Base-by-base conservation (phyloP, 2,888 invertebrate genomes). In the Oscheius myriophilus region DNA sequence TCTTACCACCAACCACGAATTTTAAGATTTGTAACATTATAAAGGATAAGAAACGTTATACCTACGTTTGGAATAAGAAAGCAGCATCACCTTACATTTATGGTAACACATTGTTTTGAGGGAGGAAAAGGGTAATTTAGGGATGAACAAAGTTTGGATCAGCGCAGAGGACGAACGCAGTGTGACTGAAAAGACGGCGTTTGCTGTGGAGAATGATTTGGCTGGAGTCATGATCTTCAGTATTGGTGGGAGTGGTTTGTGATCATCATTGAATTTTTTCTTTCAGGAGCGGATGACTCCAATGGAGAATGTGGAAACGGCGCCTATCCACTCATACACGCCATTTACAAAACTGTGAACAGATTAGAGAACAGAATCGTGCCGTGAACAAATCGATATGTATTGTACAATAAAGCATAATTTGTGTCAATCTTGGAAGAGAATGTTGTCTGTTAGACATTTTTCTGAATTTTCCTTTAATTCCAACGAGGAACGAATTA, bases 71-170 rank as follows among this genome's bases (percentile, higher is more conserved):
- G 83, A 92, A 93, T 82, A 87, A 89, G 11, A 90, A 91, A 46
- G 91, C 92, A 7, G 90, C 90, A 83, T 93, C 93, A 51, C 93
- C 94, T 0, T 95, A 92, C 87, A 89, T 92, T 9, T 91, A 90
- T 80, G 75, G 77, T 77, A 61, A 45, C 39, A 11, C 14, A 26
- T 14, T n/a, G 18, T 46, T 9, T 23, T 39, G 12, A 18, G 41
- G 21, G 57, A 43, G 7, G 7, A n/a, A n/a, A 14, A n/a, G 43
- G 57, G 42, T 39, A 33, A 41, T 51, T n/a, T 54, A 75, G 77
- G 77, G 9, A 90, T 90, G 70, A 88, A 89, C 18, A 64, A 71
- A 25, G 92, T 94, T 80, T 95, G 95, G 95, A 90, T 93, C 52
- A 93, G 93, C 0, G 94, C 91, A 86, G 94, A 94, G 73, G 90